phyloP scores from a whole-genome alignment of 2,888 invertebrate species.

The Drosophila paramelanica region DNA sequence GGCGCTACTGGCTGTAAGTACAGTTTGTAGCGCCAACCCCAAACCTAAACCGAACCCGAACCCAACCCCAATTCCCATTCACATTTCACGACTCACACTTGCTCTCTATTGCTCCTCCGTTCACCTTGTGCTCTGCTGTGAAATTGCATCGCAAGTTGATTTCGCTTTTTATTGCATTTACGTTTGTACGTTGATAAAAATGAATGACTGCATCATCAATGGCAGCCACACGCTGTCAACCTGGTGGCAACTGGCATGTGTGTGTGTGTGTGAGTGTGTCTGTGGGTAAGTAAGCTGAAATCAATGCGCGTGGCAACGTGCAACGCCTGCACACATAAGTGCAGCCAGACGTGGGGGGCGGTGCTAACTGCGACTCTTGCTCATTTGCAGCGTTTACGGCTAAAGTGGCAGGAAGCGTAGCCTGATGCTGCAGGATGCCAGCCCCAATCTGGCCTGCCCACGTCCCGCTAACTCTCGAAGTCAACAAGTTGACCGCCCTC shows the following conservation, averaged over 20 bases:
- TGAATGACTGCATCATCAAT: conserved; percentile 72
- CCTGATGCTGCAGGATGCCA: conserved; percentile 26
- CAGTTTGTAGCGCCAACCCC: conserved; percentile 8
- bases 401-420: conserved; percentile 70
- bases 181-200: conserved; percentile 67
- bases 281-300: conserved; percentile 23
- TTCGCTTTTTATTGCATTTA: conserved; percentile 70
- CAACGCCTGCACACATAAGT: conserved; percentile 14
- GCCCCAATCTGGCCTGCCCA: conserved; percentile 11
- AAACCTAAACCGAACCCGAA: too few species aligned
- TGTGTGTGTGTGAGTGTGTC: neutral
- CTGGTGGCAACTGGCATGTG: conserved; percentile 9
- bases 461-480: conserved; percentile 35
- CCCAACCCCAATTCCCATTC: neutral
- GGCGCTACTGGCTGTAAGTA: neutral
- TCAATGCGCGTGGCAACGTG: conserved; percentile 43
- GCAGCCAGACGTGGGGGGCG: conserved; percentile 22
- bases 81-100: conserved; percentile 13
- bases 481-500: conserved; percentile 71
- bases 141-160: conserved; percentile 54
- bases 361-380: conserved; percentile 61
- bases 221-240: conserved; percentile 43
- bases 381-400: conserved; percentile 75
- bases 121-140: neutral
- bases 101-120: neutral